These are phyloP conservation scores for Plutella xylostella DNA, from an alignment of 2,888 invertebrate genomes.

Conservation along the genomic window DNA sequence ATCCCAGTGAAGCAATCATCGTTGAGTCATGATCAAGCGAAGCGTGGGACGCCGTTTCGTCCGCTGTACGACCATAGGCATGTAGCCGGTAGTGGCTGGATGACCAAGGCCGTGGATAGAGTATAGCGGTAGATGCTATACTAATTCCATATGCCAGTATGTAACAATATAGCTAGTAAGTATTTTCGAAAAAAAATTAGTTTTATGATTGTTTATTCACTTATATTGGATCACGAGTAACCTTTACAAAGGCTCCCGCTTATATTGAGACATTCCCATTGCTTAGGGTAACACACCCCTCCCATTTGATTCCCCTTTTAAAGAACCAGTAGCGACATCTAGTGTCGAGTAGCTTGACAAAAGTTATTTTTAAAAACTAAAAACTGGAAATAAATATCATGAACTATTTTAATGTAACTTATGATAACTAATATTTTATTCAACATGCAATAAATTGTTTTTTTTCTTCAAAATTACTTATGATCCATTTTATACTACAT, in stretches of 20 bases:
- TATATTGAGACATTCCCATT: no score
- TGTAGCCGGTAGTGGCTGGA: no score
- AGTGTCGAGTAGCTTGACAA: conserved; percentile 15
- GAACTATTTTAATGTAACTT: no score
- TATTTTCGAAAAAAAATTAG: neutral
- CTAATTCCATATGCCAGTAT: neutral
- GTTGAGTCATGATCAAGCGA: no score
- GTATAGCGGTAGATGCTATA: neutral
- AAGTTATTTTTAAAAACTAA: neutral
- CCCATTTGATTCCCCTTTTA: neutral
- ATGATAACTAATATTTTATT: no score
- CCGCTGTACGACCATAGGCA: no score
- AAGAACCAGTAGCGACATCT: conserved; percentile 19
- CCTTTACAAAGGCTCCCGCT: no score
- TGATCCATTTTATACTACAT: no score
- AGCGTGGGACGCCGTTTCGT: no score
- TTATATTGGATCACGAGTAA: neutral
- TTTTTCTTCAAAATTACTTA: no score
- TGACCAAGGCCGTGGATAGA: no score
- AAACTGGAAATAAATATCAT: neutral
- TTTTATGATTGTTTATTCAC: neutral
- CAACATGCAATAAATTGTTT: neutral
- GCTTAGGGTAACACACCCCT: neutral
- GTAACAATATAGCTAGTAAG: neutral
- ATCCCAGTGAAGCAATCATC: no score